These are phyloP conservation scores for Nycteola revayana DNA, from an alignment of 2,888 invertebrate genomes.

Conservation along the genomic window DNA sequence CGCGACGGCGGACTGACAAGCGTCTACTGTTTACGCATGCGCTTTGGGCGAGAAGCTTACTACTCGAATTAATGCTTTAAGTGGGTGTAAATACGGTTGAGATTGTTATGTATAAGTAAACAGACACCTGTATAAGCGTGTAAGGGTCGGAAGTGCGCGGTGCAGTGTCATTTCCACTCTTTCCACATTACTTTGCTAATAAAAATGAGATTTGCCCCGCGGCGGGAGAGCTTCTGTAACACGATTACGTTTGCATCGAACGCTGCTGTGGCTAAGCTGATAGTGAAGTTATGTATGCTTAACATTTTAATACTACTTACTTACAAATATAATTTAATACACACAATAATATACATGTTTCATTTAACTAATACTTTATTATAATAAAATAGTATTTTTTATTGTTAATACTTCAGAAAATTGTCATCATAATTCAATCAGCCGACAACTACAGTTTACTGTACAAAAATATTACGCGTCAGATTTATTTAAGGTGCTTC, in stretches of 20 bases:
- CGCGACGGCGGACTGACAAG: slow-evolving; percentile 46
- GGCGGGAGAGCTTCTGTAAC: slow-evolving; percentile 34
- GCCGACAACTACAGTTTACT: too few relatives aligned
- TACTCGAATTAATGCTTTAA: slow-evolving; percentile 34
- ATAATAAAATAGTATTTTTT: too few relatives aligned
- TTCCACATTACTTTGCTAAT: slow-evolving; percentile 73
- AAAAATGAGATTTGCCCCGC: slow-evolving; percentile 71
- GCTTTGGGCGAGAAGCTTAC: slow-evolving; percentile 21
- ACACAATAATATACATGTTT: too few relatives aligned
- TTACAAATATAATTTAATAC: not conserved
- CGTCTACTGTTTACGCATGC: slow-evolving; percentile 47
- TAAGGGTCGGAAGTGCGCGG: slow-evolving; percentile 73
- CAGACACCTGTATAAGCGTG: slow-evolving; percentile 72
- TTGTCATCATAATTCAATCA: too few relatives aligned
- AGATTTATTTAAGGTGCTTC: too few relatives aligned
- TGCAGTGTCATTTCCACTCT: slow-evolving; percentile 79
- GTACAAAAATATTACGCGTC: too few relatives aligned
- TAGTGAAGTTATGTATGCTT: too few relatives aligned
- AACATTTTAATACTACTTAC: too few relatives aligned
- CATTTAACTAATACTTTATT: too few relatives aligned
- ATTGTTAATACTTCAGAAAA: too few relatives aligned
- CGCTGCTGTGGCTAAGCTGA: too few relatives aligned
- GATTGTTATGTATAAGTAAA: slow-evolving; percentile 17
- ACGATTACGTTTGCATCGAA: slow-evolving; percentile 42
- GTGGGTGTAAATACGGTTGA: slow-evolving; percentile 23